Conservation (phyloP, 2,888 invertebrate species). For the Limnephilus rhombicus region DNA sequence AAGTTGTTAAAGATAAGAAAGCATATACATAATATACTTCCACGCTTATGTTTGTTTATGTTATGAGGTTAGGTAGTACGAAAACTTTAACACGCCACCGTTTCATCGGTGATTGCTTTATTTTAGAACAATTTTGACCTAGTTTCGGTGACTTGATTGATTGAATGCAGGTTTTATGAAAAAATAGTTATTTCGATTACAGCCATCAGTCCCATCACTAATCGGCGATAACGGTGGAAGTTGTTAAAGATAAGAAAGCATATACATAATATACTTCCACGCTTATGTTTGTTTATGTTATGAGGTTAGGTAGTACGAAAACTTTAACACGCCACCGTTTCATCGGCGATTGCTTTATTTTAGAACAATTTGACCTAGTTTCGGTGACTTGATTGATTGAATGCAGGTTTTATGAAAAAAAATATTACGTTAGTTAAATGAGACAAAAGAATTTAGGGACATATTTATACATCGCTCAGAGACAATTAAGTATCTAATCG, state of each 20-base stretch:
- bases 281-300: background rate
- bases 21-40: background rate
- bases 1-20: background rate
- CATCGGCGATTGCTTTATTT: background rate
- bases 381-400: background rate
- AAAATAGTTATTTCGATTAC: background rate
- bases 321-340: background rate
- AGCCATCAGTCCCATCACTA: background rate
- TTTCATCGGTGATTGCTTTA: background rate
- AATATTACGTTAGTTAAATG: background rate
- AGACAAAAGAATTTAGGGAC: background rate
- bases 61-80: background rate
- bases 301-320: background rate
- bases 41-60: background rate
- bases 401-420: background rate
- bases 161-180: background rate
- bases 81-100: background rate
- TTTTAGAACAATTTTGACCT: background rate
- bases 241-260: background rate
- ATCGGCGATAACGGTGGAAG: background rate
- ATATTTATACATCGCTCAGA: no score
- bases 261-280: background rate
- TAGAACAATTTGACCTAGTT: background rate
- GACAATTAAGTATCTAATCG: no score
- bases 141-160: background rate